These are phyloP conservation scores for Microtus montanus DNA, from an alignment of 2,113 vertebrate genomes.

Conservation along the genomic window DNA sequence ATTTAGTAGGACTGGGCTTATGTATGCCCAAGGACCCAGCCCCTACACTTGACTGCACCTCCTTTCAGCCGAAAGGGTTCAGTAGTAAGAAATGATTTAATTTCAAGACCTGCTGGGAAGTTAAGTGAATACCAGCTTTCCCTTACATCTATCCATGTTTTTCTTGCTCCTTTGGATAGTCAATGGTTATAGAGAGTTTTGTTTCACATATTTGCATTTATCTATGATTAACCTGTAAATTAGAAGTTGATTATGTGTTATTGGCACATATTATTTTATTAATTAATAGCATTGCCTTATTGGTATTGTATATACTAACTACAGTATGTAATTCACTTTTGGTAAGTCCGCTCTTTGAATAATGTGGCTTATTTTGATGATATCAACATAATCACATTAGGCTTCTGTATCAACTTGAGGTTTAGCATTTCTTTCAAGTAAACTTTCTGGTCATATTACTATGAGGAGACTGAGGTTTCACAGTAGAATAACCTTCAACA, in stretches of 20 bases:
- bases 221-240: background rate
- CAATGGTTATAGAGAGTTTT: background rate
- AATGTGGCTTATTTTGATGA: background rate
- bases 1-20: background rate
- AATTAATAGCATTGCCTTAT: background rate
- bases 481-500: background rate
- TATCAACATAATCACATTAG: background rate
- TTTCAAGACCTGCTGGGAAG: background rate
- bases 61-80: background rate
- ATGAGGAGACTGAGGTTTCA: background rate
- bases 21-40: background rate
- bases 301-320: background rate
- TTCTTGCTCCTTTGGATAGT: background rate
- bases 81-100: background rate
- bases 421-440: constrained; percentile 27
- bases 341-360: background rate
- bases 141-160: background rate
- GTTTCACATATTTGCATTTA: background rate
- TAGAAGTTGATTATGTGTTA: background rate
- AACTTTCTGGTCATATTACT: background rate
- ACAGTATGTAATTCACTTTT: background rate
- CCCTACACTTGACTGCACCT: background rate
- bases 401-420: background rate
- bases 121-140: background rate
- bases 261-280: constrained; percentile 4